Base-by-base conservation (phyloP, 64 coral and sea anemone genomes). In the Cladopsammia gracilis region DNA sequence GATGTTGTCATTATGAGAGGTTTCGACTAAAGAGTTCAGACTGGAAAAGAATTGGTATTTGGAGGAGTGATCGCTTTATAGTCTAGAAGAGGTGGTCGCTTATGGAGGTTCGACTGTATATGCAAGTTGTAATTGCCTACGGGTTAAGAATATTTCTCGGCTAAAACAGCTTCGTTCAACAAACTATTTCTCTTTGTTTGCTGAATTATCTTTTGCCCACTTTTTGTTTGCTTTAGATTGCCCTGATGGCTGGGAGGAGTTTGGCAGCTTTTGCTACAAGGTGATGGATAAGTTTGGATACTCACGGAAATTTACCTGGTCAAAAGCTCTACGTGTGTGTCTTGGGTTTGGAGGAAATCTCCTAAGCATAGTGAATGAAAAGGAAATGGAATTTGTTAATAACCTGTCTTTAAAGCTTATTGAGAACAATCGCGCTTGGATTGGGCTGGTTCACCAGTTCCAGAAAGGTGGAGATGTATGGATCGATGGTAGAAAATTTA, bases 241-340 rank as follows among this genome's bases (percentile, higher is more conserved):
- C 45, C 71, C 71, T 49, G 2, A 10, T 49, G 71, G 4, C 12
- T 74, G 71, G 71, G 18, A 48, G 11, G 71, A 16, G 13, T 48
- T 74, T 74, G 71, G 47, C 11, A 18, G 10, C 44, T 74, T 42
- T 12, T 74, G 71, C 71, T 74, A 74, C 71, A 74, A 74, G 25
- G 45, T 74, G 3, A 48, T 74, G 44, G 47, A 42, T 14, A 74
- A 34, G 34, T 74, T 74, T 18, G 1, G 44, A 15, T 48, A 15
- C 18, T 74, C 71, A 48, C 12, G 12, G 14, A 48, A 48, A 20
- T 44, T 74, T 49, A 48, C 15, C 14, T 74, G 71, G 71, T 42
- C 15, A 0, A 48, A 46, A 19, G 71, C 71, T 74, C 44, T 15
- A 13, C 5, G 34, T 19, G 71, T 74, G 42, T 74, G 71, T 74